phyloP scores from a whole-genome alignment of 2,888 invertebrate species.

The Blastobasis lacticolella region DNA sequence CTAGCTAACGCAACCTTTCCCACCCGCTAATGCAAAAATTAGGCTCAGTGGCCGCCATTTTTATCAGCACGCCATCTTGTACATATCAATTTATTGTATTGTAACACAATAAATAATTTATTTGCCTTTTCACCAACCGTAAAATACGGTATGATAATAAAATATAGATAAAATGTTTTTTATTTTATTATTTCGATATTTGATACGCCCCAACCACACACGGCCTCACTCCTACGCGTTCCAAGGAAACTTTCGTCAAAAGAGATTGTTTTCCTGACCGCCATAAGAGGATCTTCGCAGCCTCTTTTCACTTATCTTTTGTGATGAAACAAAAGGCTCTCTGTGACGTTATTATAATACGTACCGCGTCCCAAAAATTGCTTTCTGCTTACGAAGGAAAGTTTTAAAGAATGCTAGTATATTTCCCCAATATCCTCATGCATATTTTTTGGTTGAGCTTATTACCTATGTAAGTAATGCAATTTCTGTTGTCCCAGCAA shows the following conservation, averaged over 20 bases:
- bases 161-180: background rate
- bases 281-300: background rate
- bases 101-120: slow-evolving; percentile 1
- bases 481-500: too few species aligned
- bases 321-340: background rate
- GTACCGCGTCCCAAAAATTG: too few species aligned
- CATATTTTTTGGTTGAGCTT: too few species aligned
- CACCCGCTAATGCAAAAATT: too few species aligned
- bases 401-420: too few species aligned
- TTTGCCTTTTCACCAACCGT: background rate
- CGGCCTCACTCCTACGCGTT: slow-evolving; percentile 16
- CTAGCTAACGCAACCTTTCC: too few species aligned
- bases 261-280: background rate
- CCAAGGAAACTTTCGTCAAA: slow-evolving; percentile 6
- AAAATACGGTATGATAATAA: background rate
- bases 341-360: background rate
- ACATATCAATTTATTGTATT: background rate
- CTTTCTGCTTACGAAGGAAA: too few species aligned
- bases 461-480: too few species aligned
- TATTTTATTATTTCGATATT: background rate
- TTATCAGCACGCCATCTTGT: background rate
- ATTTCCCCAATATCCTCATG: too few species aligned
- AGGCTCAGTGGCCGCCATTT: too few species aligned
- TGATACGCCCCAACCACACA: background rate
- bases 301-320: background rate